Evolutionary conservation across 2,113 vertebrate species (phyloP).

Genomic region (Cottus gobio): DNA sequence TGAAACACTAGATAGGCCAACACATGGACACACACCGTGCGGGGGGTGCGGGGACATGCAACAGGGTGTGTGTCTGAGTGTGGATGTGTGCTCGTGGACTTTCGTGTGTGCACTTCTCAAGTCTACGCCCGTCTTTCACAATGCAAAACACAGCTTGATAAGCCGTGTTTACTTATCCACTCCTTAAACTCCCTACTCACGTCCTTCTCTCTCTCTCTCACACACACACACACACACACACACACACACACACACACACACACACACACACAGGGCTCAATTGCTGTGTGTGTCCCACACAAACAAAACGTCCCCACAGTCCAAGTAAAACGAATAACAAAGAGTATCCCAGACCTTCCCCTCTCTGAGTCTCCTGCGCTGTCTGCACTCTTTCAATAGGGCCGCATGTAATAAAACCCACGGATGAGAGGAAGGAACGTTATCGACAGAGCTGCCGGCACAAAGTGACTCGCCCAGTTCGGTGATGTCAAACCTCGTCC

Average conservation of each 20-base stretch:
- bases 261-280: background rate
- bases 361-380: background rate
- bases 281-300: background rate
- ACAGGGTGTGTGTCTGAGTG: constrained; percentile 3
- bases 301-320: background rate
- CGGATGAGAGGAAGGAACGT: background rate
- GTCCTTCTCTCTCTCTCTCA: background rate
- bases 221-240: too few relatives aligned
- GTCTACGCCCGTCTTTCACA: constrained; percentile 51
- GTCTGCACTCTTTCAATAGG: background rate
- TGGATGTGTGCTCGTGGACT: constrained; percentile 1
- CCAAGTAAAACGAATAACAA: constrained; percentile 16
- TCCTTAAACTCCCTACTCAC: constrained; percentile 26
- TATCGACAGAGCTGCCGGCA: background rate
- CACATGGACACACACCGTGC: constrained; percentile 38
- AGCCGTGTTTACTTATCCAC: constrained; percentile 52
- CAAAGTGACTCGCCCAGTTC: background rate
- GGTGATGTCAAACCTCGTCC: background rate
- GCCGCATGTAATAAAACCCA: background rate
- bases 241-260: too few relatives aligned
- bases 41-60: constrained; percentile 33
- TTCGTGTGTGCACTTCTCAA: constrained; percentile 4
- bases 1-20: constrained; percentile 43
- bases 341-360: background rate
- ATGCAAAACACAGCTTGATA: constrained; percentile 17